These are phyloP conservation scores for Oncopodura yosiiana DNA, from an alignment of 1,140 invertebrate species.

Conservation along the genomic window DNA sequence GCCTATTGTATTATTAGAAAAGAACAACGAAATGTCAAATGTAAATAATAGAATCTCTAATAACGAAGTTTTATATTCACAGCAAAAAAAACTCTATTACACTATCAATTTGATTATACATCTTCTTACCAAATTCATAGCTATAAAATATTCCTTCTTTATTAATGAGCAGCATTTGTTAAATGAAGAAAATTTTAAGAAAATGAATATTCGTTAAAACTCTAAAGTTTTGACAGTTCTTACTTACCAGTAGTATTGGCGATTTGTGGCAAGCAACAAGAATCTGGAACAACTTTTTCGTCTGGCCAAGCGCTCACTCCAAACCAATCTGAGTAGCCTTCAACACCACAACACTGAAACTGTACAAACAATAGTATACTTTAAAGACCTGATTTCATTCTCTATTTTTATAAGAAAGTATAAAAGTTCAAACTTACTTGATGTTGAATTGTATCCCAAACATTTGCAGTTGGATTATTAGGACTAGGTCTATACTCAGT, in stretches of 20 bases:
- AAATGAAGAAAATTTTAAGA: not conserved
- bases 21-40: not conserved
- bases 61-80: not conserved
- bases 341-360: conserved; percentile 77
- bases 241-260: conserved; percentile 39
- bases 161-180: too few relatives aligned
- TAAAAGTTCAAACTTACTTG: conserved; percentile 45
- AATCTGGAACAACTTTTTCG: conserved; percentile 62
- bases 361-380: conserved; percentile 38
- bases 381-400: not conserved
- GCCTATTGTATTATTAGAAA: conserved; percentile 24
- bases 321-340: conserved; percentile 72
- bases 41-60: not conserved
- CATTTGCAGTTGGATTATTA: conserved; percentile 48
- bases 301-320: conserved; percentile 65
- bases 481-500: conserved; percentile 37
- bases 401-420: not conserved
- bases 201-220: not conserved
- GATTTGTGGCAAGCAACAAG: conserved; percentile 57
- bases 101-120: too few relatives aligned
- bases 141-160: too few relatives aligned
- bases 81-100: not conserved
- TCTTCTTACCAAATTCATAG: too few relatives aligned
- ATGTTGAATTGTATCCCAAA: conserved; percentile 64
- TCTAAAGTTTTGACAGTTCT: not conserved